Evolutionary conservation across 1,140 invertebrate species (phyloP), one percentile per base, ranked within the genome.

Genomic region (Zaprionus taronus): DNA sequence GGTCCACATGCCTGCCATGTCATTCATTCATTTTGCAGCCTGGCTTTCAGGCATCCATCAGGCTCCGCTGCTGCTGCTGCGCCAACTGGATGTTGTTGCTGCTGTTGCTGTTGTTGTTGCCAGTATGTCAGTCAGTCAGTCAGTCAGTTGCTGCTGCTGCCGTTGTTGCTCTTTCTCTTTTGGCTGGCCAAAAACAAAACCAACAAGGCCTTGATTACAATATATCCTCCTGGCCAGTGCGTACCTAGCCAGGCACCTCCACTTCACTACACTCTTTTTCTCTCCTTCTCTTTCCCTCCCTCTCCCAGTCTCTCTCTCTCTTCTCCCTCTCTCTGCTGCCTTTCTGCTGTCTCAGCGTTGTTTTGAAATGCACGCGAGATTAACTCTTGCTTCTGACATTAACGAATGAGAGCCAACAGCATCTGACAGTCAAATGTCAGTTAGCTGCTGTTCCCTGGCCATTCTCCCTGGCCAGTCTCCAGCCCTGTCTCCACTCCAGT

Each of bases 401-500:
- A 89, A 89, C 85, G 85, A 89, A 89, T 89, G 85, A 89, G 85
- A 90, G 84, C 84, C 84, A 89, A 89, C 85, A 89, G 81, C 85
- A 90, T 80, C 85, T 89, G 85, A 90, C 85, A 89, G 85, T 90
- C 85, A 89, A 89, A 90, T 90, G 85, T 89, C 85, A 90, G 85
- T 82, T 89, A 69, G 86, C 82, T 85, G 85, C 85, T 85, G 81
- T 68, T 76, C 71, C 72, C 72, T 70, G 67, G 34, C 57, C 61
- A 62, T 44, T 5, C 62, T 47, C 12, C 47, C 47, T 12, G 17
- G 1, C 3, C 47, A 20, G 4, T 22, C 47, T 51, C 17, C 9
- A 1, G 20, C 5, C 4, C 20, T 14, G 1, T 51, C 11, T 22
- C 20, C 47, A 4, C 9, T 1, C 12, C 47, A 12, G 11, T 51